Percentiles rank a stretch among this genome's conserved stretches.
Evolutionary conservation across 2,888 invertebrate genomes (phyloP).

Genomic region (Lasioglossum marginatum): DNA sequence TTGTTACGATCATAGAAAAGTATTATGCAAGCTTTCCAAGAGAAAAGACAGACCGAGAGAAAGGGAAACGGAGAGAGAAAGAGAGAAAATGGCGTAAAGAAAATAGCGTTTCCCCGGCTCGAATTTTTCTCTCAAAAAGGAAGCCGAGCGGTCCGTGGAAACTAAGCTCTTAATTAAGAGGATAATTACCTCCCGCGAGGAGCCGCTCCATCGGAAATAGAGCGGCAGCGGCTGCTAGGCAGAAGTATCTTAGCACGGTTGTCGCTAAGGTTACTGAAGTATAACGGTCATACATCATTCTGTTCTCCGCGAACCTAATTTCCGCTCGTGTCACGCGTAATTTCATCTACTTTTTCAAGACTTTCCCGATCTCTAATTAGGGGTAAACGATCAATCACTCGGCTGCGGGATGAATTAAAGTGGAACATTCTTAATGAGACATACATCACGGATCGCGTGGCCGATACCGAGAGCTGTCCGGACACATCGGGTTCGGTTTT

Average conservation of each 20-base stretch:
- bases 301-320: slow-evolving; percentile 77
- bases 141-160: slow-evolving; percentile 2
- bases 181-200: slow-evolving; percentile 46
- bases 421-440: slow-evolving; percentile 62
- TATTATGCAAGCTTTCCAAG: neutral
- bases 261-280: slow-evolving; percentile 68
- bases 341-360: slow-evolving; percentile 78
- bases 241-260: slow-evolving; percentile 58
- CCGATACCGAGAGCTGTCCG: slow-evolving; percentile 12
- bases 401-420: slow-evolving; percentile 58
- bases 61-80: neutral
- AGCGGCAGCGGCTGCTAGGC: slow-evolving; percentile 28
- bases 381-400: slow-evolving; percentile 73
- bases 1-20: neutral
- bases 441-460: slow-evolving; percentile 36
- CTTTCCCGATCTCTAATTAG: slow-evolving; percentile 70
- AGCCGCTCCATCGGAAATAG: slow-evolving; percentile 61
- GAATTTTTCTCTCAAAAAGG: slow-evolving; percentile 2
- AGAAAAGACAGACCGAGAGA: neutral
- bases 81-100: neutral
- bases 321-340: slow-evolving; percentile 78
- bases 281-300: slow-evolving; percentile 72
- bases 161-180: slow-evolving; percentile 56
- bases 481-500: neutral
- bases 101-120: neutral